Evolutionary conservation across 2,888 invertebrate genomes (phyloP).

Genomic region (Conistra vaccinii): DNA sequence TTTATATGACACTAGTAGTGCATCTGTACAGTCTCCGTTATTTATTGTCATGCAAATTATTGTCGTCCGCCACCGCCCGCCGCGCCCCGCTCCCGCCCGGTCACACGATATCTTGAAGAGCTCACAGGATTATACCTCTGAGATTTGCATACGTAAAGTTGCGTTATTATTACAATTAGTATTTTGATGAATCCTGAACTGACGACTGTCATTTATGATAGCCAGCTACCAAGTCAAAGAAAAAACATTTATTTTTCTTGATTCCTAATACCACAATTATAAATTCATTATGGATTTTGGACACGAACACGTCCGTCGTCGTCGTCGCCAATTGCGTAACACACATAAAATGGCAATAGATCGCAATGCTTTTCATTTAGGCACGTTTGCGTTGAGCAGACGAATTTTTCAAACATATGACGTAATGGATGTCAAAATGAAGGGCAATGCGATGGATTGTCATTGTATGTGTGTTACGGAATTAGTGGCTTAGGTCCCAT

Average conservation of each 20-base stretch:
- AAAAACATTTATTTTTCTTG: neutral
- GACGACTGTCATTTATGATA: neutral
- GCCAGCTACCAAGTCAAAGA: neutral
- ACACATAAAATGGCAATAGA: neutral
- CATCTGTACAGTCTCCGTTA: constrained; percentile 77
- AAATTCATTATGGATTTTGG: neutral
- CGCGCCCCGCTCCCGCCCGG: constrained; percentile 59
- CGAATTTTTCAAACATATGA: neutral
- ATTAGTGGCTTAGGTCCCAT: neutral
- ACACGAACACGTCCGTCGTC: neutral
- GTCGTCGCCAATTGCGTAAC: neutral
- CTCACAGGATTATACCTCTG: constrained; percentile 16
- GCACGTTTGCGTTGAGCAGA: neutral
- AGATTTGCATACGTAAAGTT: constrained; percentile 17
- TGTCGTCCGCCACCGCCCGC: constrained; percentile 65
- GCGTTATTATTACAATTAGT: neutral
- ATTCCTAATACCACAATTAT: neutral
- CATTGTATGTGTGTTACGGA: neutral
- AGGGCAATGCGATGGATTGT: neutral
- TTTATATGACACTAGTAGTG: constrained; percentile 75
- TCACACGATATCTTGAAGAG: constrained; percentile 65
- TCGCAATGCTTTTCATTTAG: neutral
- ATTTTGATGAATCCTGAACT: neutral
- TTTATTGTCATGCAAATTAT: constrained; percentile 86
- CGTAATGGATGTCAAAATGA: neutral